Percentiles rank a stretch among this genome's conserved stretches.
These are phyloP conservation scores for Pogonophryne albipinna DNA, from an alignment of 2,797 vertebrate genomes.

Conservation along the genomic window DNA sequence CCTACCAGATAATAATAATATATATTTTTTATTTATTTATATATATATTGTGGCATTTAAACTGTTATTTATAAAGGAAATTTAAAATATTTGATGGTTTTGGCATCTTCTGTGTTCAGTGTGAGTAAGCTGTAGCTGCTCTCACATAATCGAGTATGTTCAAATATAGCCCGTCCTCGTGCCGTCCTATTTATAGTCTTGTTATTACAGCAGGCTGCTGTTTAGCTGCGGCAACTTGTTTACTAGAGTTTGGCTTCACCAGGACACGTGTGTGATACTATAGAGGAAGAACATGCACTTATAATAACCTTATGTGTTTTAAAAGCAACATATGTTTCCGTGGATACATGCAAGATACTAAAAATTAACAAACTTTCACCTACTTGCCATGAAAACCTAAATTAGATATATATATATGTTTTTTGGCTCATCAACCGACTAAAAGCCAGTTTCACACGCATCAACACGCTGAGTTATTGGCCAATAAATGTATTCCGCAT, in stretches of 20 bases:
- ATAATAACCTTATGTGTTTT: neutral
- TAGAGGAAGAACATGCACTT: neutral
- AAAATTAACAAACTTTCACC: neutral
- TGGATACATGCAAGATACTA: neutral
- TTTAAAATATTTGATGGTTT: too few relatives aligned
- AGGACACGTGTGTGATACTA: neutral
- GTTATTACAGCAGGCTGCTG: constrained; percentile 43
- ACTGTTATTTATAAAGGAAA: too few relatives aligned
- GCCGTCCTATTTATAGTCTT: constrained; percentile 66
- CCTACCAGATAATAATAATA: too few relatives aligned
- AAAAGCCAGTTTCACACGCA: neutral
- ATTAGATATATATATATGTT: too few relatives aligned
- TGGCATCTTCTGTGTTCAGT: neutral
- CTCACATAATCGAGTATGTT: constrained; percentile 19
- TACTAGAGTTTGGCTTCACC: constrained; percentile 27
- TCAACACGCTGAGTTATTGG: neutral
- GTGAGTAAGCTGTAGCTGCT: neutral
- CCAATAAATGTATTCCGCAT: neutral
- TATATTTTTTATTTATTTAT: too few relatives aligned
- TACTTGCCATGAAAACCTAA: neutral
- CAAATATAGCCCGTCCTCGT: constrained; percentile 27
- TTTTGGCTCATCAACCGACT: neutral
- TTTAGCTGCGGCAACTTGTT: constrained; percentile 62
- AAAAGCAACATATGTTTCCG: neutral
- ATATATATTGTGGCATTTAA: too few relatives aligned